These are phyloP conservation scores for Pheosia tremula DNA, from an alignment of 2,888 invertebrate genomes.

Conservation along the genomic window DNA sequence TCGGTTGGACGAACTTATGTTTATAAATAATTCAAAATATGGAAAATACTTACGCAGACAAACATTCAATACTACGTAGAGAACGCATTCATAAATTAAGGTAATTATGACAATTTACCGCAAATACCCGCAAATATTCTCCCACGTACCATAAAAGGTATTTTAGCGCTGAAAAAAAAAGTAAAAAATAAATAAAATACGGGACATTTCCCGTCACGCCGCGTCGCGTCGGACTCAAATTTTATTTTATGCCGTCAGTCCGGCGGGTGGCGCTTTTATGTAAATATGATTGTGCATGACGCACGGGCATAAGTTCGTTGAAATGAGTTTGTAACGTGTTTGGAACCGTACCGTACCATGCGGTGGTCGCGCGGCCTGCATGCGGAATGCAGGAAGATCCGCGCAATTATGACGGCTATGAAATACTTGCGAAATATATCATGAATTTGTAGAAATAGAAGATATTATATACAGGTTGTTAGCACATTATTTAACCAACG, in stretches of 20 bases:
- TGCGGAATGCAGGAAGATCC: slow-evolving; percentile 30
- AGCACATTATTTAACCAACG: too few relatives aligned
- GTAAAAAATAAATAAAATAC: slow-evolving; percentile 29
- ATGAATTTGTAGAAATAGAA: too few relatives aligned
- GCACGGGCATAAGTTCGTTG: slow-evolving; percentile 46
- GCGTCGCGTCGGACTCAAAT: slow-evolving; percentile 28
- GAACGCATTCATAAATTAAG: background rate
- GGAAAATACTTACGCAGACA: background rate
- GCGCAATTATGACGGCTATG: background rate
- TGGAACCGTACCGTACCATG: slow-evolving; percentile 12
- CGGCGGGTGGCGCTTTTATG: slow-evolving; percentile 47
- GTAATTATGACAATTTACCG: background rate
- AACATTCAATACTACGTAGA: background rate
- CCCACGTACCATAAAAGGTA: background rate
- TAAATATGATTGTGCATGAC: slow-evolving; percentile 54
- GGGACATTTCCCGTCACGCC: slow-evolving; percentile 20
- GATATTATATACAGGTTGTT: too few relatives aligned
- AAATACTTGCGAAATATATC: slow-evolving; percentile 7
- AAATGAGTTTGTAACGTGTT: slow-evolving; percentile 60
- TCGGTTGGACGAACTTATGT: too few relatives aligned
- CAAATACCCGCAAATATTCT: background rate
- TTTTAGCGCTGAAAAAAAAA: background rate
- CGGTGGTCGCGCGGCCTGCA: slow-evolving; percentile 27
- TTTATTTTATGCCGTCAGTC: slow-evolving; percentile 42
- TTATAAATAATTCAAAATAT: too few relatives aligned